Conservation (phyloP, 2,113 vertebrate species). For the Synodontis membranacea region DNA sequence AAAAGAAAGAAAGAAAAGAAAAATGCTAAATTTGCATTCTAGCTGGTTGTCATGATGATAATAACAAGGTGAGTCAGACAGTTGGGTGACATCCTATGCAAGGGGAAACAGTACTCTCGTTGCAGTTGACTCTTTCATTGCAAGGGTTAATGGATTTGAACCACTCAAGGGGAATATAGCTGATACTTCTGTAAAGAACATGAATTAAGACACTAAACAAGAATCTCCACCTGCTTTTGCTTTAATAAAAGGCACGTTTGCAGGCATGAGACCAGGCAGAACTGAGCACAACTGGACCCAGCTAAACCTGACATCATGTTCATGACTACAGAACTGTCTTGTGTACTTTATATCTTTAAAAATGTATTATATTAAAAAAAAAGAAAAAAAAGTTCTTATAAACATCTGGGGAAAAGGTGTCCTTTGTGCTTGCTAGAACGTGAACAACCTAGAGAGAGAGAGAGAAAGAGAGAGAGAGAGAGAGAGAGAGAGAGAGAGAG, state of each 20-base stretch:
- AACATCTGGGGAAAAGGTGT: background rate
- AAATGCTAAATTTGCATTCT: background rate
- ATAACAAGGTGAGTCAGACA: constrained; percentile 9
- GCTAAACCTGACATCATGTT: background rate
- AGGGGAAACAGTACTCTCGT: background rate
- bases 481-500: background rate
- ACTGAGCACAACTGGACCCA: background rate
- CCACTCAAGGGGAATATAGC: background rate
- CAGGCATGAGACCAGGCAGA: background rate
- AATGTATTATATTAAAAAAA: background rate
- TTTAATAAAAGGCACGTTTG: background rate
- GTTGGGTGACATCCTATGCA: background rate
- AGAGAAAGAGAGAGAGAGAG: no score
- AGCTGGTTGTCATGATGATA: background rate
- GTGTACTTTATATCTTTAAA: background rate
- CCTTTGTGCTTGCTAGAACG: background rate
- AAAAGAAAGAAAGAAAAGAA: background rate
- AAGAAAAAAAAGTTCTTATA: background rate
- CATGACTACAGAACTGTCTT: background rate
- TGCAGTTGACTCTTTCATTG: background rate
- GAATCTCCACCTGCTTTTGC: background rate
- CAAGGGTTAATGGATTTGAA: background rate
- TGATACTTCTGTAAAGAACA: background rate
- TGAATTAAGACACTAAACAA: background rate
- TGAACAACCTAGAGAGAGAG: background rate